These are phyloP conservation scores for Deroptyus accipitrinus DNA, from an alignment of 2,113 vertebrate genomes.

Conservation along the genomic window DNA sequence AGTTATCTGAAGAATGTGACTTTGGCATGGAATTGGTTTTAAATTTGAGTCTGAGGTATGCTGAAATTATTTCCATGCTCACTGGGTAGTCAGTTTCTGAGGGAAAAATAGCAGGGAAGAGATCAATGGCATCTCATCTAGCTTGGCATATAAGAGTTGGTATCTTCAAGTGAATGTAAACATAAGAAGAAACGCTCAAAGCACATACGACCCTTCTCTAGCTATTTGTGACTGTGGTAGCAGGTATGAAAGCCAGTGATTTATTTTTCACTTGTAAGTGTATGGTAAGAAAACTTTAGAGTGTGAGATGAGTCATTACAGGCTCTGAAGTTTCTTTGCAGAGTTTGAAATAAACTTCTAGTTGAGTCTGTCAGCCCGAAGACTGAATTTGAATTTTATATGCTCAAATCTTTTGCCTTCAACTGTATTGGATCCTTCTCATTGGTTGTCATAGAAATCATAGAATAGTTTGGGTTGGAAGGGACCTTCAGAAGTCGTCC, in stretches of 20 bases:
- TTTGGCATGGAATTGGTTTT: not conserved
- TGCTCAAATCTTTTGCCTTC: not conserved
- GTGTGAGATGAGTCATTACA: conserved; percentile 37
- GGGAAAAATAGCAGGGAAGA: not conserved
- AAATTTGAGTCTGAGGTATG: not conserved
- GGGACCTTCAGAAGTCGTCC: not conserved
- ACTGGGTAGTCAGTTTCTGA: not conserved
- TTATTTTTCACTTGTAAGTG: conserved; percentile 16
- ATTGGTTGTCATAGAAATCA: not conserved
- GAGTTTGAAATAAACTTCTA: conserved; percentile 17
- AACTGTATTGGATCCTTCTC: not conserved
- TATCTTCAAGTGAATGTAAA: conserved; percentile 28
- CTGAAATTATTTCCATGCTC: not conserved
- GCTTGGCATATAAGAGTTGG: not conserved
- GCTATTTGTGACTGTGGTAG: conserved; percentile 3
- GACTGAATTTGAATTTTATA: not conserved
- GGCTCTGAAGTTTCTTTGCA: not conserved
- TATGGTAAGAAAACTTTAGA: conserved; percentile 1
- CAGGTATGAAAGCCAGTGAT: not conserved
- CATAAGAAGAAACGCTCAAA: not conserved
- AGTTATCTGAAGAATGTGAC: conserved; percentile 1
- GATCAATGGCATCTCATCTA: conserved; percentile 36
- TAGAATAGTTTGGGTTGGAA: not conserved
- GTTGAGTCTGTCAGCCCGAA: not conserved
- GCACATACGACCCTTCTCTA: not conserved